Evolutionary conservation across 2,113 vertebrate species (phyloP), one percentile per base, ranked within the genome.

Genomic region (Ageneiosus marmoratus): DNA sequence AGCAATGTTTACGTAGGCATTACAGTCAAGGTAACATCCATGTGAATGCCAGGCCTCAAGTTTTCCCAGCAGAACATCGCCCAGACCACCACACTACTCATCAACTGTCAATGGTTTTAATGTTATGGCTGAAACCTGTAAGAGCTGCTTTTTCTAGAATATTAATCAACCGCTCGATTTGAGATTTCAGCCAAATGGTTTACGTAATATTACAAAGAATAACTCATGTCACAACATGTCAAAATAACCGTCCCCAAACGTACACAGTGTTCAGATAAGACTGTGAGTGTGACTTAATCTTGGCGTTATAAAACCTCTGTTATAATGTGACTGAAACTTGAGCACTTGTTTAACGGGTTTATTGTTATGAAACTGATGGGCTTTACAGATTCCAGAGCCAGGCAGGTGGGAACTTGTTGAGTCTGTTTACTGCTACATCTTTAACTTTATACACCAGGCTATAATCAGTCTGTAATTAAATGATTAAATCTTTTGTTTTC

Each of bases 321-420:
- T 27, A 29, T 12, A 6, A 12, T 24, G 8, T 0, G 18, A 75
- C 48, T 6, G 73, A 75, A 75, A 75, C 48, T 2, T 53, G 29
- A 75, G 29, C 73, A 12, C 73, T 53, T 75, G 73, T 53, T 75
- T 34, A 53, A 75, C 73, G 9, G 48, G 73, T 75, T 75, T 75
- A 75, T 75, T 75, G 48, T 32, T 10, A 50, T 73, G 44, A 51
- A 74, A 74, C 3, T 32, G 8, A 32, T 51, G 16, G 24, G 22
- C 27, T 51, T 51, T 20, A 32, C n/a, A 20, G n/a, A 20, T 74
- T 74, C 16, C 46, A 29, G 6, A 51, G 13, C 24, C 27, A 24
- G 13, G 27, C 70, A 73, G 70, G 70, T 73, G 70, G 6, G 44
- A 29, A 74, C 73, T 34, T 75, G 29, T 34, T 4, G 4, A 51